Base-by-base conservation (phyloP, 2,888 invertebrate species). In the Pollenia angustigena region DNA sequence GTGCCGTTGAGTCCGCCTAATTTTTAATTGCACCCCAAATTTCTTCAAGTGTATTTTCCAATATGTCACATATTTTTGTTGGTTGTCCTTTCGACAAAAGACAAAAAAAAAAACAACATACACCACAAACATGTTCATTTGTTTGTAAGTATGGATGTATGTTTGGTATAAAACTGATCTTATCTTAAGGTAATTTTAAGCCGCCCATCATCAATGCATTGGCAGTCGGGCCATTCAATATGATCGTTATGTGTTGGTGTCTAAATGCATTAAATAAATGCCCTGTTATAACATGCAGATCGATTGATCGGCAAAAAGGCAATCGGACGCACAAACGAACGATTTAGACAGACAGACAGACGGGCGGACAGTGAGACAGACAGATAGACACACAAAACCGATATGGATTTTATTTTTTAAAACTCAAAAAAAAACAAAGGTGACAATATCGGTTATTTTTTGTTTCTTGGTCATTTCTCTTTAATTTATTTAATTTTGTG, bases 191-290 rank as follows among this genome's bases (percentile, higher is more conserved):
- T 76, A 76, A 81, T 87, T 69, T 84, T 84, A 84, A 87, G 87
- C 87, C 87, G 87, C 87, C 84, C 84, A 87, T 83, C 87, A 84
- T 81, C 80, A 64, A 83, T 75, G 80, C 75, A 46, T 62, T 76
- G 42, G 44, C 62, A 76, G 62, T 40, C 60, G 32, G 76, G 54
- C 71, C 60, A 81, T 72, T 83, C 80, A 78, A 82, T 81, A 76
- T 83, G 83, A 72, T 58, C 58, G 80, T 87, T 76, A 62, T 87
- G 87, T 84, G 87, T 87, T 87, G 87, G 87, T 87, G 87, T 84
- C 87, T 74, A 62, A 87, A 87, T 69, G 81, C 87, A 87, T 87
- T 87, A 87, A 68, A 74, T 84, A 68, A 80, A 87, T 81, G 81
- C 81, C 72, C 72, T 81, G 81, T 74, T 76, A 74, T 71, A 84